Evolutionary conservation across 2,888 invertebrate species (phyloP).

Genomic region (Rhagonycha lutea): DNA sequence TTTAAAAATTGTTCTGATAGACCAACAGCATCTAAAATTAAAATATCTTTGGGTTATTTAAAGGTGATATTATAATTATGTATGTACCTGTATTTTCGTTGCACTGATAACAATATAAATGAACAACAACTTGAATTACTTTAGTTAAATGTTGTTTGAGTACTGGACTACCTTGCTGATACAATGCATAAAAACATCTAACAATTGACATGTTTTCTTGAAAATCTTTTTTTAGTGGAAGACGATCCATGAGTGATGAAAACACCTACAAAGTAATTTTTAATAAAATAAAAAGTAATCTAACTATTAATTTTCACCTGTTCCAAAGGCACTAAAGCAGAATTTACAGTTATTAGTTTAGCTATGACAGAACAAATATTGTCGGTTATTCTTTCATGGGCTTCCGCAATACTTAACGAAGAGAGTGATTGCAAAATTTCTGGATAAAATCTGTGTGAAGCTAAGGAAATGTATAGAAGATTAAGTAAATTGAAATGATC

Average conservation of each 20-base stretch:
- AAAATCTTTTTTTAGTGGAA: slow-evolving; percentile 75
- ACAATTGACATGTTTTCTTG: slow-evolving; percentile 75
- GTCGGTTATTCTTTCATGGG: slow-evolving; percentile 69
- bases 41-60: slow-evolving; percentile 19
- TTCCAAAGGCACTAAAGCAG: slow-evolving; percentile 67
- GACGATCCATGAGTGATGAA: slow-evolving; percentile 69
- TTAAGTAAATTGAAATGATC: neutral
- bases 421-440: slow-evolving; percentile 71
- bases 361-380: slow-evolving; percentile 80
- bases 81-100: neutral
- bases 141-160: slow-evolving; percentile 59
- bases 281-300: neutral
- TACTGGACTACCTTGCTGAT: slow-evolving; percentile 63
- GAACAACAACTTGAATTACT: slow-evolving; percentile 61
- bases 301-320: slow-evolving; percentile 56
- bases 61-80: neutral
- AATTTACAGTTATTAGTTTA: slow-evolving; percentile 70
- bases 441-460: slow-evolving; percentile 61
- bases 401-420: slow-evolving; percentile 65
- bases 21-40: slow-evolving; percentile 57
- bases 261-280: slow-evolving; percentile 58
- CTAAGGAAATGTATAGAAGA: slow-evolving; percentile 9
- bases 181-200: slow-evolving; percentile 66
- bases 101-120: slow-evolving; percentile 60
- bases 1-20: slow-evolving; percentile 60